Percentiles rank a stretch among this genome's conserved stretches.
These are phyloP conservation scores for Pardalotus punctatus DNA, from an alignment of 2,113 vertebrate genomes.

Conservation along the genomic window DNA sequence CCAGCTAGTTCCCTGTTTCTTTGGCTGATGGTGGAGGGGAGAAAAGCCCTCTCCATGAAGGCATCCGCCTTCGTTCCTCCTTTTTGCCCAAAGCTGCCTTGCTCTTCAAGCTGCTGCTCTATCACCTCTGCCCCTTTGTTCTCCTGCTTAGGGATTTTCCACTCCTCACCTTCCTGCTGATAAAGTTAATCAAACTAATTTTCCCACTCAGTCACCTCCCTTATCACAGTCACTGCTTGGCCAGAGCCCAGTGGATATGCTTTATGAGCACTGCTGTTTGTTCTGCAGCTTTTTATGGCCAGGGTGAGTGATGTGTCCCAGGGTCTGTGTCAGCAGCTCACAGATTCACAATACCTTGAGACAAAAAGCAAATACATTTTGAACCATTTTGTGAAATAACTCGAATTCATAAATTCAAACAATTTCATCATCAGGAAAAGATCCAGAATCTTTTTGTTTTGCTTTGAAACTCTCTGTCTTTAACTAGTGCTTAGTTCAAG, in stretches of 20 bases:
- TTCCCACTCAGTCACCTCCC: slow-evolving; percentile 43
- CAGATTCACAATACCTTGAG: background rate
- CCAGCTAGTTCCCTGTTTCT: background rate
- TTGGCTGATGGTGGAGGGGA: background rate
- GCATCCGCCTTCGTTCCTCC: background rate
- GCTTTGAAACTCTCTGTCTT: background rate
- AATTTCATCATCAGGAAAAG: background rate
- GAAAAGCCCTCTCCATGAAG: background rate
- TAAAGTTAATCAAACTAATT: slow-evolving; percentile 57
- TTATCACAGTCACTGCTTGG: slow-evolving; percentile 48
- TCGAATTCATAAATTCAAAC: background rate
- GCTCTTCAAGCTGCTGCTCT: background rate
- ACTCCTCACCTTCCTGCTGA: slow-evolving; percentile 51
- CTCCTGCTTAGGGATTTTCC: slow-evolving; percentile 43
- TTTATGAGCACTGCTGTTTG: slow-evolving; percentile 20
- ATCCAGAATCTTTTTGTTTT: background rate
- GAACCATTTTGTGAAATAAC: background rate
- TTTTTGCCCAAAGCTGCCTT: background rate
- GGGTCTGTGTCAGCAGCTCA: background rate
- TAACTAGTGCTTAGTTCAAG: background rate
- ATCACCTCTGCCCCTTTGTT: slow-evolving; percentile 57
- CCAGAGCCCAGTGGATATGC: slow-evolving; percentile 7
- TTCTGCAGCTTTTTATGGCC: slow-evolving; percentile 28
- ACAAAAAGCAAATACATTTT: background rate
- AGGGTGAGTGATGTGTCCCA: background rate